These are phyloP conservation scores for Eugnorisma glareosa DNA, from an alignment of 2,888 invertebrate species.

Conservation along the genomic window DNA sequence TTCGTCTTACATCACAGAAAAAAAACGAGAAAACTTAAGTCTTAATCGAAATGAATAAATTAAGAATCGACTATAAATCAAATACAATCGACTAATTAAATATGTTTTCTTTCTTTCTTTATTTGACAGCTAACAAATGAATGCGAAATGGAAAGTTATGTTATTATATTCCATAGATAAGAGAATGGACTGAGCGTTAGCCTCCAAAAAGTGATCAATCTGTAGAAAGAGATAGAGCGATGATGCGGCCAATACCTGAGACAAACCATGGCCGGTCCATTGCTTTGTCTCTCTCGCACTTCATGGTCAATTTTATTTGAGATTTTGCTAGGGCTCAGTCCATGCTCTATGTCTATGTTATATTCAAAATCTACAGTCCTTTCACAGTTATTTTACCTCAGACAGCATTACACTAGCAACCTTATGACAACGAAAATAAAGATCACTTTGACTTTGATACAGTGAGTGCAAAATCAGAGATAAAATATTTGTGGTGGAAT, in stretches of 20 bases:
- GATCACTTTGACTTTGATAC: neutral
- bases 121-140: slow-evolving; percentile 23
- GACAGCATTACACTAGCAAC: neutral
- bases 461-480: neutral
- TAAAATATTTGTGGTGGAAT: neutral
- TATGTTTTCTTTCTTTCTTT: too few species aligned
- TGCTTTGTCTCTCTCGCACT: too few species aligned
- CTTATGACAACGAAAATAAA: neutral
- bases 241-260: too few species aligned
- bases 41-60: slow-evolving; percentile 11
- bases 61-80: slow-evolving; percentile 40
- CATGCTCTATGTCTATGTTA: too few species aligned
- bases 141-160: slow-evolving; percentile 33
- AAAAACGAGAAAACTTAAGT: slow-evolving; percentile 29
- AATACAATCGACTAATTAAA: slow-evolving; percentile 33
- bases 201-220: too few species aligned
- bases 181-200: too few species aligned
- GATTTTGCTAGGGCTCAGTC: too few species aligned
- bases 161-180: too few species aligned
- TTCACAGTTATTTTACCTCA: neutral
- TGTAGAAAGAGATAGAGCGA: too few species aligned
- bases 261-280: too few species aligned
- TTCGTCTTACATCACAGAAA: slow-evolving; percentile 41
- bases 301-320: too few species aligned
- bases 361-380: slow-evolving; percentile 9